These are phyloP conservation scores for Eutolmus rufibarbis DNA, from an alignment of 2,888 invertebrate genomes.

Conservation along the genomic window DNA sequence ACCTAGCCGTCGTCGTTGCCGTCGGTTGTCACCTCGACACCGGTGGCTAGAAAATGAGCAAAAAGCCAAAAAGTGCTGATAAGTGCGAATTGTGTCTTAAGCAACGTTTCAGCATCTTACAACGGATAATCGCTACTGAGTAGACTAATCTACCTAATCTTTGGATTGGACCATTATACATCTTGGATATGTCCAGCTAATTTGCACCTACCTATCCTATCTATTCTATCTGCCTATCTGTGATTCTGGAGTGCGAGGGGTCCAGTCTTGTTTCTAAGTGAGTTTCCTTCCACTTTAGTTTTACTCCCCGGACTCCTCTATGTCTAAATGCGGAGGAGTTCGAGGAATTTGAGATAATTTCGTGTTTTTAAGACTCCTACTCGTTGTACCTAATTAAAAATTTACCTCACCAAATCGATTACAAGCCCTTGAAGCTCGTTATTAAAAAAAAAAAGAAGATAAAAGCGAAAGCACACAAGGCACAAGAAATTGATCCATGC, in stretches of 20 bases:
- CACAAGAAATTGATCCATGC: neutral
- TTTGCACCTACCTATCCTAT: neutral
- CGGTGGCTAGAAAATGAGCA: neutral
- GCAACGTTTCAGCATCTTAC: neutral
- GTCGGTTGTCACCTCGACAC: neutral
- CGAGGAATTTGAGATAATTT: neutral
- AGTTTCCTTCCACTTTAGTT: neutral
- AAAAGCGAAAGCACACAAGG: neutral
- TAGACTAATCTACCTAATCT: neutral
- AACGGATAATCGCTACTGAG: neutral
- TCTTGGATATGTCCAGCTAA: neutral
- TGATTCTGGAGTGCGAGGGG: neutral
- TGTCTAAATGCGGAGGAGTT: neutral
- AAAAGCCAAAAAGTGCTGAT: slow-evolving; percentile 21
- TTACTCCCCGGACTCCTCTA: neutral
- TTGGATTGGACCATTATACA: neutral
- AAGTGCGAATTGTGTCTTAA: neutral
- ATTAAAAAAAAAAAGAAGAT: neutral
- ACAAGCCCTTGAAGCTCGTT: neutral
- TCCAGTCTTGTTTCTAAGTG: slow-evolving; percentile 26
- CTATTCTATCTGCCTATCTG: neutral
- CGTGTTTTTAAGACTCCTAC: neutral
- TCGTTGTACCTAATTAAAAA: neutral
- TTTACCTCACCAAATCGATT: slow-evolving; percentile 5
- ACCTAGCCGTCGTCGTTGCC: neutral